Base-by-base conservation (phyloP, 2,888 invertebrate genomes). In the Zhengitettix transpicula region DNA sequence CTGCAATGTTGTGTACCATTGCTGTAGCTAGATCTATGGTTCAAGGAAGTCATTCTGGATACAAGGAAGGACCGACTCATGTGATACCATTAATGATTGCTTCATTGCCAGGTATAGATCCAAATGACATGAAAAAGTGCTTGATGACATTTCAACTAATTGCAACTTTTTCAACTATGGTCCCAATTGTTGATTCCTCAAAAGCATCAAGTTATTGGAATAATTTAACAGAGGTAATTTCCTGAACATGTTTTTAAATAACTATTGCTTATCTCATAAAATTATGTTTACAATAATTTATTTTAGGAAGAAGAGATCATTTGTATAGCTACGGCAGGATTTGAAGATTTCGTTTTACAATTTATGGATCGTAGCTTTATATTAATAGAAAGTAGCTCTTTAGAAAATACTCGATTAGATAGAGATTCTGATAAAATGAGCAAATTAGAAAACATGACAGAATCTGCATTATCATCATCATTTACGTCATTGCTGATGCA, bases 341-440 rank as follows among this genome's bases (percentile, higher is more conserved):
- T 94, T 66, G 93, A 95, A 73, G 91, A 93, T 70, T 94, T 95
- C 69, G 83, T 94, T 1, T 73, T 91, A 2, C 85, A 91, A 68
- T 88, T 91, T 68, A 74, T 95, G 66, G 92, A 93, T 68, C 81
- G 85, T 68, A 76, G 87, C 62, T 85, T 87, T 68, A 71, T 76
- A 1, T 79, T 87, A 63, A 82, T 88, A 51, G 87, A 88, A 66
- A 84, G 83, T 1, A 83, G 83, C 66, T 78, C 83, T 0, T 72
- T 83, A 61, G 87, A 87, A 67, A 81, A 81, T 60, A 82, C 83
- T 0, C 74, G 86, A 51, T 73, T 84, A 66, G 85, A 87, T 67
- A 79, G 80, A 56, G 75, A 68, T 44, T 67, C 67, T 1, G 73
- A 80, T 51, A 75, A 78, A 44, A 81, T 84, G 62, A 87, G 83